Percentiles rank a stretch among this genome's conserved stretches.
These are phyloP conservation scores for Clupea harengus DNA, from an alignment of 2,113 vertebrate genomes.

Conservation along the genomic window DNA sequence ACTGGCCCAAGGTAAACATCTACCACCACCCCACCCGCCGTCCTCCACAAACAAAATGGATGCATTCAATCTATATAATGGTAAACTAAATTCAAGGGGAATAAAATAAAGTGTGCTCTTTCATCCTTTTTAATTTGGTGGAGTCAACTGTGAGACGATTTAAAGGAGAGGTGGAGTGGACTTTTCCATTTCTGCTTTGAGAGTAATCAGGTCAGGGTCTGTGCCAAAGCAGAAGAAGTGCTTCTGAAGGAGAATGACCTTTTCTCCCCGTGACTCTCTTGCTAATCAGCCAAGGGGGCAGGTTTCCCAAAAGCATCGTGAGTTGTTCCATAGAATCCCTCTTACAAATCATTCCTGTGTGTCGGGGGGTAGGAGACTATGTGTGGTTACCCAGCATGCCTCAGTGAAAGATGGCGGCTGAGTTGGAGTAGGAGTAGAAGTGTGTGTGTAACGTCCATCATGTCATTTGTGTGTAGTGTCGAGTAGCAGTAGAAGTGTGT, in stretches of 20 bases:
- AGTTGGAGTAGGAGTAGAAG: too few relatives aligned
- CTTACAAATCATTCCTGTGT: too few relatives aligned
- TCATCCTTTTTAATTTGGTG: neutral
- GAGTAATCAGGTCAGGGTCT: neutral
- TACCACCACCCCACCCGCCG: neutral
- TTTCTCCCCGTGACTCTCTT: neutral
- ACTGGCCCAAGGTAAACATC: neutral
- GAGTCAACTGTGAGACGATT: neutral
- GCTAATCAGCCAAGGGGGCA: neutral
- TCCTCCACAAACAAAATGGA: neutral
- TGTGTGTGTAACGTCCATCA: too few relatives aligned
- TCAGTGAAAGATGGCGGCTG: too few relatives aligned
- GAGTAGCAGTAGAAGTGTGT: too few relatives aligned
- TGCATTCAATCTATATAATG: neutral
- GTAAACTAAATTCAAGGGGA: neutral
- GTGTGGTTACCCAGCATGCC: too few relatives aligned
- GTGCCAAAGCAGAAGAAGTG: neutral
- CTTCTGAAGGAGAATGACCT: neutral
- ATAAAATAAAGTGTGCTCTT: neutral
- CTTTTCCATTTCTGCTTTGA: neutral
- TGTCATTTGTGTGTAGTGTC: too few relatives aligned
- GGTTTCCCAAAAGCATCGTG: too few relatives aligned
- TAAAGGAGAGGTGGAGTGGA: neutral
- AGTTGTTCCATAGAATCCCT: too few relatives aligned
- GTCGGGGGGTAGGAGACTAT: too few relatives aligned